Percentiles rank a stretch among this genome's conserved stretches.
These are phyloP conservation scores for Tetragnatha versicolor DNA, from an alignment of 1,140 invertebrate genomes.

Conservation along the genomic window DNA sequence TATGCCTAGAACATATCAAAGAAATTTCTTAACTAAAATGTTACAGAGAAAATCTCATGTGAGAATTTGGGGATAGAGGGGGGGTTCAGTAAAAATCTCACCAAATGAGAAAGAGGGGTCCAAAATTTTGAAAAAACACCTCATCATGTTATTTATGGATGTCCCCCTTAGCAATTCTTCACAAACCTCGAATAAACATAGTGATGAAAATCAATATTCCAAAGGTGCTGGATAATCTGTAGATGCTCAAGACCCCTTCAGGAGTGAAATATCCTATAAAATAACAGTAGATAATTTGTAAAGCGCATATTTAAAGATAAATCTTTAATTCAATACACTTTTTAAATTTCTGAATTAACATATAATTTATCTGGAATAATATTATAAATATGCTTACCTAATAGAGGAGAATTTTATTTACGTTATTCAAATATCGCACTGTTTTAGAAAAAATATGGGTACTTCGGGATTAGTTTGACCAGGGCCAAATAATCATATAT, in stretches of 20 bases:
- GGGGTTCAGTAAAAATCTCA: no score
- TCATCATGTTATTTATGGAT: no score
- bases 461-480: no score
- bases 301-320: neutral
- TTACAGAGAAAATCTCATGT: no score
- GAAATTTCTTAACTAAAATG: no score
- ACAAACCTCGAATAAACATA: slow-evolving; percentile 46
- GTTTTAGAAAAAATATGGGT: neutral
- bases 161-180: no score
- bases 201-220: slow-evolving; percentile 35
- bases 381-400: neutral
- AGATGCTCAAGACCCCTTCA: slow-evolving; percentile 70
- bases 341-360: neutral
- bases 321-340: neutral
- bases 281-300: neutral
- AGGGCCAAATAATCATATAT: no score
- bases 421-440: no score
- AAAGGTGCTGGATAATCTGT: slow-evolving; percentile 56
- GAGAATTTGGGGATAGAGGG: no score
- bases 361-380: neutral
- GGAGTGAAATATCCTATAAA: slow-evolving; percentile 67
- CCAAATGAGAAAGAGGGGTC: no score
- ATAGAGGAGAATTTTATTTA: neutral
- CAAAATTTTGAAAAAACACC: no score
- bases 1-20: no score